phyloP scores from a whole-genome alignment of 1,140 invertebrate species.

The Bacillus rossius region DNA sequence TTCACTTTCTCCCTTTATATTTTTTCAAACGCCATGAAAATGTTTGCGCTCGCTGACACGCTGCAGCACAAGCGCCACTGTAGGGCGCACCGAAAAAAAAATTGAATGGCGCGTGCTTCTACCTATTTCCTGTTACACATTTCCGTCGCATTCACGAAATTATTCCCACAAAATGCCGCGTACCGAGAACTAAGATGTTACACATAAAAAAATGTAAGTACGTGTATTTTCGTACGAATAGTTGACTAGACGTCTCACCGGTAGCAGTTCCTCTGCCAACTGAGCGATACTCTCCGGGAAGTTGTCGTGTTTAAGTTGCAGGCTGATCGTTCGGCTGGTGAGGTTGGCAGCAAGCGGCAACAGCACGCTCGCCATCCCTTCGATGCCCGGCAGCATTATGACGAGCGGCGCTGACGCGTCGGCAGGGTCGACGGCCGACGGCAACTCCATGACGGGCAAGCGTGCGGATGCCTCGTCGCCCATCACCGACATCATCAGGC shows the following conservation, averaged over 20 bases:
- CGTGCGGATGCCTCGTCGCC: constrained; percentile 46
- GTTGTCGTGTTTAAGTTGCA: constrained; percentile 53
- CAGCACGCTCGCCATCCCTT: constrained; percentile 59
- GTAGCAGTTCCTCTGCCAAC: not conserved
- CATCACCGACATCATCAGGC: constrained; percentile 48
- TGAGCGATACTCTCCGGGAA: not conserved
- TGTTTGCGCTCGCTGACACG: too few relatives aligned
- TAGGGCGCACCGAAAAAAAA: too few relatives aligned
- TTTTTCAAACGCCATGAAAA: too few relatives aligned
- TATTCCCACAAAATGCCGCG: too few relatives aligned
- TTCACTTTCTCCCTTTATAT: too few relatives aligned
- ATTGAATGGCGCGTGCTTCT: too few relatives aligned
- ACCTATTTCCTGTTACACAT: too few relatives aligned
- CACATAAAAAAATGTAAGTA: too few relatives aligned
- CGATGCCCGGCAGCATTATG: constrained; percentile 76
- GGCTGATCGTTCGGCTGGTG: constrained; percentile 55
- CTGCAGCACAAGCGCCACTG: too few relatives aligned
- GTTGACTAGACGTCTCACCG: not conserved
- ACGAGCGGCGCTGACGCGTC: constrained; percentile 37
- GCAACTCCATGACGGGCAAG: constrained; percentile 43
- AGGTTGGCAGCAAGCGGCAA: constrained; percentile 52
- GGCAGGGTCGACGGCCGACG: constrained; percentile 43
- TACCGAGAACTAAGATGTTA: too few relatives aligned
- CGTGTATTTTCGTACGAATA: too few relatives aligned
- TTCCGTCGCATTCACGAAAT: too few relatives aligned